Conservation (phyloP, 2,888 invertebrate genomes). For the Aporophyla nigra region DNA sequence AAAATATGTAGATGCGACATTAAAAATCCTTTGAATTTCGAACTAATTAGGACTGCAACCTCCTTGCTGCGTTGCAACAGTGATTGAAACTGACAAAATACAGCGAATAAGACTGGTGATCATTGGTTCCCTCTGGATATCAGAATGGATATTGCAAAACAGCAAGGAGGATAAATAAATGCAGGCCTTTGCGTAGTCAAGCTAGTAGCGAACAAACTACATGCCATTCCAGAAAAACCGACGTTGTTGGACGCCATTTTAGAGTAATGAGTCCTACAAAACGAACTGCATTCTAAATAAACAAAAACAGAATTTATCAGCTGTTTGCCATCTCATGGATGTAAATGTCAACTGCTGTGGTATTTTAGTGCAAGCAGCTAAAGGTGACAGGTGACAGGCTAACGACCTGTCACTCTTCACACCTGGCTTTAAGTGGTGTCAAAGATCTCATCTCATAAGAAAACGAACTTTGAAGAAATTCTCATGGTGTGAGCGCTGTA, state of each 20-base stretch:
- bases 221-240: background rate
- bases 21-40: conserved; percentile 12
- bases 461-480: conserved; percentile 27
- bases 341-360: conserved; percentile 39
- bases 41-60: background rate
- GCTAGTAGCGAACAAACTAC: background rate
- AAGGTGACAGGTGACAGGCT: conserved; percentile 48
- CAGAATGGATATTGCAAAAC: no score
- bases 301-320: conserved; percentile 40
- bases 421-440: conserved; percentile 56
- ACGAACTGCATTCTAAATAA: conserved; percentile 1
- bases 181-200: background rate
- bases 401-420: conserved; percentile 57
- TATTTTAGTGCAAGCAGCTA: conserved; percentile 38
- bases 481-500: conserved; percentile 29
- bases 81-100: no score
- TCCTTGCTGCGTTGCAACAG: no score
- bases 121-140: no score
- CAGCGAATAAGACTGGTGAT: no score
- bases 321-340: conserved; percentile 14
- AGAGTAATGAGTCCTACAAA: conserved; percentile 2
- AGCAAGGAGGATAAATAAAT: background rate
- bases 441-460: conserved; percentile 50
- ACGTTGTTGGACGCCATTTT: conserved; percentile 4
- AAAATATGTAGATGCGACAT: conserved; percentile 41